Base-by-base conservation (phyloP, 2,113 vertebrate species). In the Petrocephalus zakoni region DNA sequence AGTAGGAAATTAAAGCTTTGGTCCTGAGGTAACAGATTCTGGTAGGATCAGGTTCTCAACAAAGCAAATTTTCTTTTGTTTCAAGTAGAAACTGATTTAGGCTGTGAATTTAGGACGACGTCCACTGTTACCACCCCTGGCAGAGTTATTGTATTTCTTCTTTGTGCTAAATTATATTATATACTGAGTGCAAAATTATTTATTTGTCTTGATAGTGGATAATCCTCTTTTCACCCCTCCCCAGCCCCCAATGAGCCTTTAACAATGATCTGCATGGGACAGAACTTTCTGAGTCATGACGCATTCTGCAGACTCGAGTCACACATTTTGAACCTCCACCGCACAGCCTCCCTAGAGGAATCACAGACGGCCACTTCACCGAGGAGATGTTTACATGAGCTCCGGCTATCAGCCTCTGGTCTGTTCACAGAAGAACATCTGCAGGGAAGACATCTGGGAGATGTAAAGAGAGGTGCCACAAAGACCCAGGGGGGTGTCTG, bases 121-220 rank as follows among this genome's bases (percentile, higher is more conserved):
- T 88, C 88, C 53, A 86, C 91, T 88, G 88, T 91, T 90, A 89
- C 90, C 90, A 61, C 58, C 90, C 90, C 84, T 87, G 58, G 8
- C 88, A 46, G 64, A 55, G 85, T 4, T 78, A 86, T 72, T 61
- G 55, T n/a, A 34, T 87, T 22, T 6, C 83, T 53, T 83, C 49
- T 19, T 58, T 68, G 22, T 52, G 55, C 90, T 85, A 25, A 19
- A 37, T 34, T 25, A 49, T 37, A 8, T 64, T 88, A 25, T 64
- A 25, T 64, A 64, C 58, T 64, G 22, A 0, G 58, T 64, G 58
- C 2, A 9, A 64, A 25, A 25, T 25, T 0, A 25, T 72, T 13
- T 55, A 78, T 55, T 68, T 22, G 19, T n/a, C 25, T 53, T 37
- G 49, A 6, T 5, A 88, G 17, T 53, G 25, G 49, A 78, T 37